phyloP scores from a whole-genome alignment of 2,888 invertebrate species.

The Polietes domitor region DNA sequence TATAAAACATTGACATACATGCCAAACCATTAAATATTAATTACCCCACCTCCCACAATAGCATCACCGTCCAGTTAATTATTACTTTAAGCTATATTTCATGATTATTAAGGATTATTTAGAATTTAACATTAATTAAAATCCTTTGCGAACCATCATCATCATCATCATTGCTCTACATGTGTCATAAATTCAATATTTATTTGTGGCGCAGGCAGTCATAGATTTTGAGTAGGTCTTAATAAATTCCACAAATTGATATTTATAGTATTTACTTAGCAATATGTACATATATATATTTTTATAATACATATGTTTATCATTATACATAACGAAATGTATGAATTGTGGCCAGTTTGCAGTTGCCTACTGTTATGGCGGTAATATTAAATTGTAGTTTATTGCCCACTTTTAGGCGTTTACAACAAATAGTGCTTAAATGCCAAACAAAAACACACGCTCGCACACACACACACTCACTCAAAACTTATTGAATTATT shows the following conservation, averaged over 20 bases:
- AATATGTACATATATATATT: too few species aligned
- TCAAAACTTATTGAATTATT: constrained; percentile 15
- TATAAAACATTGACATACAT: too few species aligned
- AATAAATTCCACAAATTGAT: constrained; percentile 1
- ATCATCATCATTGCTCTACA: too few species aligned
- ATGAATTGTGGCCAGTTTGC: background rate
- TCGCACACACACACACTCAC: background rate
- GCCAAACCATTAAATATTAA: too few species aligned
- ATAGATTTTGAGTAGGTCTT: background rate
- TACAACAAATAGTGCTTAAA: background rate
- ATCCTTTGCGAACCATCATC: too few species aligned
- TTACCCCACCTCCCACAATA: too few species aligned
- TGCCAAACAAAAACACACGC: background rate
- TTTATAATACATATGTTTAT: background rate
- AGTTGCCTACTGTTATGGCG: background rate
- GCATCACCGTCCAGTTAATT: too few species aligned
- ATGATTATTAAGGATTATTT: background rate
- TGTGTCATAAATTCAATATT: too few species aligned
- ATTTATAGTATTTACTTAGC: background rate
- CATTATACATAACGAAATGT: too few species aligned
- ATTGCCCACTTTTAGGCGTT: constrained; percentile 30
- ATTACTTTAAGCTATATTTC: too few species aligned
- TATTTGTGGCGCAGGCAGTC: background rate
- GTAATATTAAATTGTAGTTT: constrained; percentile 6
- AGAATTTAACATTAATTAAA: background rate